Evolutionary conservation across 2,888 invertebrate species (phyloP).

Genomic region (Andrena fulva): DNA sequence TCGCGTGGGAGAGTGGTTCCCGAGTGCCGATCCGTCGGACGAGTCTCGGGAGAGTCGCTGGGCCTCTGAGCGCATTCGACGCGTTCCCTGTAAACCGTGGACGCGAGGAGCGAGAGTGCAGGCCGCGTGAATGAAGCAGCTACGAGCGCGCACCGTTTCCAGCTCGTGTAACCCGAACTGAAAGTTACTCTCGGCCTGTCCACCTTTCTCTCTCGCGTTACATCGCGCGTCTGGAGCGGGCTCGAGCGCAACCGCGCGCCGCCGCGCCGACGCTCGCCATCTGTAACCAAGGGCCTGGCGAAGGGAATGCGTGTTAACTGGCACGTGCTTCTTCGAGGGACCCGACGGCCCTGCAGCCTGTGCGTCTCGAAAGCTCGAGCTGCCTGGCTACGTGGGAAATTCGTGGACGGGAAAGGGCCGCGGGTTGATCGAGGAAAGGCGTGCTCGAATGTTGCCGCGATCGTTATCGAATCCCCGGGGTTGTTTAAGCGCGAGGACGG

Average conservation of each 20-base stretch:
- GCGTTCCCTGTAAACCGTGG: neutral
- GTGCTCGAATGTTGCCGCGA: no score
- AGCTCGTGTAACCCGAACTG: conserved; percentile 74
- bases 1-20: neutral
- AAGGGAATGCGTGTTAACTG: conserved; percentile 70
- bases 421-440: neutral
- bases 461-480: neutral
- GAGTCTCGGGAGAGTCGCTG: neutral
- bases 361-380: neutral
- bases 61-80: neutral
- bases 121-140: conserved; percentile 72
- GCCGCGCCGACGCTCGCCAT: conserved; percentile 62
- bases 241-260: conserved; percentile 41
- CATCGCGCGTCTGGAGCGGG: conserved; percentile 30
- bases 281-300: conserved; percentile 69
- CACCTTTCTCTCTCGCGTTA: conserved; percentile 51
- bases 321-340: conserved; percentile 71
- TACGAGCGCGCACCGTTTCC: conserved; percentile 53
- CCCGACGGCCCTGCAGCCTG: conserved; percentile 29
- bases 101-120: conserved; percentile 19
- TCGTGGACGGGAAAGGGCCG: no score
- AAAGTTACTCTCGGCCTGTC: conserved; percentile 61
- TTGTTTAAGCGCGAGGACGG: neutral
- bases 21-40: no score
- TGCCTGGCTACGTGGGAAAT: neutral